Evolutionary conservation across 2,888 invertebrate species (phyloP), one percentile per base, ranked within the genome.

Genomic region (Gisinianus flammeolus): DNA sequence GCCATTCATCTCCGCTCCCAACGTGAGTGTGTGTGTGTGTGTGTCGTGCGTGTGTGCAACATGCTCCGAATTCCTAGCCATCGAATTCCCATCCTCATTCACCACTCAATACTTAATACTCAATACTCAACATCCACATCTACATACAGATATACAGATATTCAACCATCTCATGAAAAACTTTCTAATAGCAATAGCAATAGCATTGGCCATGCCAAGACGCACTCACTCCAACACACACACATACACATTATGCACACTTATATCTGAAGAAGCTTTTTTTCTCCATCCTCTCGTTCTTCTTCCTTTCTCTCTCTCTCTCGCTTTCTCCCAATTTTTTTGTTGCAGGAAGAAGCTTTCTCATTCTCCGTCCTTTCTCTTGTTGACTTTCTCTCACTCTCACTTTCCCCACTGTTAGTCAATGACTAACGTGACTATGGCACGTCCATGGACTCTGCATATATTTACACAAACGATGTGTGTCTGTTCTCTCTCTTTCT

Each of bases 31-130:
- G n/a, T n/a, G n/a, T n/a, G n/a, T n/a, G n/a, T n/a, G n/a, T n/a
- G n/a, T n/a, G n/a, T n/a, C n/a, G n/a, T n/a, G n/a, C 12, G 24
- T 16, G 64, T 54, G 67, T 35, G 62, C 70, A 77, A 70, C 70
- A 77, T 71, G 70, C 70, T 77, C 56, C 58, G 77, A 77, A 77
- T 77, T 62, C 70, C 64, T 69, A 77, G 62, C 69, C 71, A 77
- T 77, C 58, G 64, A 77, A 62, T 26, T 76, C 54, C 35, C 33
- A 56, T 62, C 52, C 52, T 16, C 22, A 66, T 66, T 66, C 74
- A 74, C 66, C 74, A 74, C 74, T 66, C 67, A 30, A 74, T 30
- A 66, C 66, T 35, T 52, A 30, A 26, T 24, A 26, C 31, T 62
- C 56, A 58, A 62, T 33, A 22, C 24, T 62, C 73, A 64, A 26